Evolutionary conservation across 2,797 vertebrate genomes (phyloP), one percentile per base, ranked within the genome.

Genomic region (Gallinago nigripennis): DNA sequence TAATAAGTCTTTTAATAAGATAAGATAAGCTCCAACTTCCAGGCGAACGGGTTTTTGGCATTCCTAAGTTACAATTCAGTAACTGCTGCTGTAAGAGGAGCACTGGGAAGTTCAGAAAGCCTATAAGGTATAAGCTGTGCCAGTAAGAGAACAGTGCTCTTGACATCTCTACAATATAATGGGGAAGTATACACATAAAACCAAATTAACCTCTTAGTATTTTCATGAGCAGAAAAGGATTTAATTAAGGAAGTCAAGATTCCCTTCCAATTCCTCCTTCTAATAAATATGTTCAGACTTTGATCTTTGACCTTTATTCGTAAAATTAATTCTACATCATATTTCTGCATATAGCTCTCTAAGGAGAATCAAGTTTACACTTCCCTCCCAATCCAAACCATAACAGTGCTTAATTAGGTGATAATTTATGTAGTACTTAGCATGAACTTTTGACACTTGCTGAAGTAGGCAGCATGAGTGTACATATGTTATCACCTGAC

Each of bases 351-450:
- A 97, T 92, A 95, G 95, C 97, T 98, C 98, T 98, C 98, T 93
- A 97, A 98, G 98, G 98, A 98, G 98, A 98, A 98, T 98, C 90
- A 61, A 95, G 97, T 98, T 98, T 98, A 97, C 96, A 97, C 96
- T 98, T 95, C 79, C 93, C 41, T 96, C 95, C 75, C 61, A 57
- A 97, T 96, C 85, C 96, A 98, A 98, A 98, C 96, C 95, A 92
- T 98, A 98, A 97, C 96, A 98, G 95, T 37, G 14, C 97, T 98
- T 98, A 98, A 98, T 98, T 98, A 98, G 97, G 98, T 98, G 98
- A 98, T 98, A 98, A 98, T 98, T 98, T 98, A 98, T 98, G 97
- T 98, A 97, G 97, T 97, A 98, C 98, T 98, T 98, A 98, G 88
- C 95, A 98, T 98, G 97, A 98, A 98, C 97, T 96, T 97, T 96